Evolutionary conservation across 2,888 invertebrate genomes (phyloP), one percentile per base, ranked within the genome.

Genomic region (Agrilus biguttatus): DNA sequence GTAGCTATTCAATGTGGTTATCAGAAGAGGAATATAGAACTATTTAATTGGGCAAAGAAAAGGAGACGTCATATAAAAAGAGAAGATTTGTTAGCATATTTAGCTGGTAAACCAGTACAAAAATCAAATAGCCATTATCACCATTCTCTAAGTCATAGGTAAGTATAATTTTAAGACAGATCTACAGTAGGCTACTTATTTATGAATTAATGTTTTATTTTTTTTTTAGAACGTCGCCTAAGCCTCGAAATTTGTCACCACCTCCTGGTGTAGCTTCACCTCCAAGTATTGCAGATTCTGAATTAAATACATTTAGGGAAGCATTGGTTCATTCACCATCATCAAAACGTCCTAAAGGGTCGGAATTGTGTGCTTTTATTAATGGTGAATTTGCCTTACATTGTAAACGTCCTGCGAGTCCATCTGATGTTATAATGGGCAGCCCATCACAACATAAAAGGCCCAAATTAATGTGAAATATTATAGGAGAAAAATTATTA

Each of bases 31-130:
- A 82, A 79, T 57, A 77, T 75, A 62, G 85, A 85, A 67, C 65
- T 85, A 55, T 71, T 83, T 53, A 78, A 80, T 55, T 85, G 84
- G 85, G 82, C 79, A 13, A 83, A 81, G 65, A 74, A 77, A 63
- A 74, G 81, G 63, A 72, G 82, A 52, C 63, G 69, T 38, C 73
- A 78, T 62, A 84, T 86, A 53, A 71, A 81, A 21, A 70, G 84
- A 35, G 84, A 86, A 57, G 85, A 86, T 59, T 69, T 86, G 21
- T 67, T 85, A 54, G 80, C 83, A 14, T 85, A 81, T 68, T 71
- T 86, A 45, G 77, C 83, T 53, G 85, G 84, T 28, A 78, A 77
- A 63, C 73, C 76, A 51, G 72, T 76, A 45, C 61, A 69, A 48
- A 66, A 69, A 44, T 56, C 51, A 40, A 70, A 69, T 51, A 64